Evolutionary conservation across 2,888 invertebrate genomes (phyloP).

Genomic region (Machimus atricapillus): DNA sequence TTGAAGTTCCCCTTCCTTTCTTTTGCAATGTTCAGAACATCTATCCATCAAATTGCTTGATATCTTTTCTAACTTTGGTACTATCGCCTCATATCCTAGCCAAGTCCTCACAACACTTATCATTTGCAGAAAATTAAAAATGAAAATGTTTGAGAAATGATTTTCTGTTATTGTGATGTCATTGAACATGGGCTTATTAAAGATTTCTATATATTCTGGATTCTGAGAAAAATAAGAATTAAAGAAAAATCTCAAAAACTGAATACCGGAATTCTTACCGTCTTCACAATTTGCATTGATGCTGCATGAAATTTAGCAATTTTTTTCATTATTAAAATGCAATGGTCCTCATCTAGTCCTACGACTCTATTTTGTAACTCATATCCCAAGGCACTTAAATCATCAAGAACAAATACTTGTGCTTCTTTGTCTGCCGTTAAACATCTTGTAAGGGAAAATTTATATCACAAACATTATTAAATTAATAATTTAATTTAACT

Average conservation of each 20-base stretch:
- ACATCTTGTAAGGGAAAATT: not conserved
- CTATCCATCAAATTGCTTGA: not conserved
- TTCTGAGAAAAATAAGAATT: not conserved
- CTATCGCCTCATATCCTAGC: not conserved
- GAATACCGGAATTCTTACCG: conserved; percentile 56
- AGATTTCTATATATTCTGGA: not conserved
- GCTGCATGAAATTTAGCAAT: conserved; percentile 67
- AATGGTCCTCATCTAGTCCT: conserved; percentile 67
- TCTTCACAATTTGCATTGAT: conserved; percentile 65
- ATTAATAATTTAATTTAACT: not conserved
- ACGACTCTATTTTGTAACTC: conserved; percentile 64
- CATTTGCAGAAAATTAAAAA: not conserved
- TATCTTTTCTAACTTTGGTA: not conserved
- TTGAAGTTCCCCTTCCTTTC: conserved; percentile 7
- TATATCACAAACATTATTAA: not conserved
- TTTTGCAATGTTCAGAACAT: not conserved
- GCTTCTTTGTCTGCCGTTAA: not conserved
- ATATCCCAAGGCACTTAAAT: conserved; percentile 65
- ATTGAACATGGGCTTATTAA: not conserved
- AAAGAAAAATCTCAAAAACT: not conserved
- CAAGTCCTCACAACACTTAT: not conserved
- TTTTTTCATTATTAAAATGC: conserved; percentile 63
- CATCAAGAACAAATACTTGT: conserved; percentile 48
- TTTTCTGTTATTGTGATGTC: not conserved
- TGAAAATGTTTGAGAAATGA: not conserved